phyloP scores from a whole-genome alignment of 1,140 invertebrate genomes.

The Drosophila azteca region DNA sequence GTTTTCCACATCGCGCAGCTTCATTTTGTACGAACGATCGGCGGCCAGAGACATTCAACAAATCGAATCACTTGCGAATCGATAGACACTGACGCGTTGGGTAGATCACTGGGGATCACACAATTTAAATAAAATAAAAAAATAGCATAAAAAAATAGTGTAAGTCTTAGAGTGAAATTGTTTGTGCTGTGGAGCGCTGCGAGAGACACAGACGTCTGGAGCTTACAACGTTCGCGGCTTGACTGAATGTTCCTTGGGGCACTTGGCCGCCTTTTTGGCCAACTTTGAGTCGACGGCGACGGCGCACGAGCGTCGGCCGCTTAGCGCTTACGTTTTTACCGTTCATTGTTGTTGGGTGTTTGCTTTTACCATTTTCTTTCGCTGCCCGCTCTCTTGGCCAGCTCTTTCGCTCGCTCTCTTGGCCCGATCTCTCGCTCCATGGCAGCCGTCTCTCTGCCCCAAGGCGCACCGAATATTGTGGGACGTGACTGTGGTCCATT shows the following conservation, averaged over 20 bases:
- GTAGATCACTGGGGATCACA: slow-evolving; percentile 19
- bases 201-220: slow-evolving; percentile 63
- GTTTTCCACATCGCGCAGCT: slow-evolving; percentile 80
- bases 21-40: slow-evolving; percentile 80
- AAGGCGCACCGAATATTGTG: slow-evolving; percentile 10
- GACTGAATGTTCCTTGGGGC: slow-evolving; percentile 77
- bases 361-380: slow-evolving; percentile 80
- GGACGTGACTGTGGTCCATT: slow-evolving; percentile 61
- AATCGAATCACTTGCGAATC: slow-evolving; percentile 26
- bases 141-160: too few relatives aligned
- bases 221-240: slow-evolving; percentile 71
- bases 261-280: slow-evolving; percentile 78
- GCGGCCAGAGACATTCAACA: slow-evolving; percentile 57
- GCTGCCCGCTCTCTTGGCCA: slow-evolving; percentile 52
- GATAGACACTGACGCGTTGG: slow-evolving; percentile 9
- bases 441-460: slow-evolving; percentile 21
- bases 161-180: too few relatives aligned
- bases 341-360: slow-evolving; percentile 60
- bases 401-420: slow-evolving; percentile 20
- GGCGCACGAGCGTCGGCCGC: slow-evolving; percentile 39
- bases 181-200: background rate
- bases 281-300: slow-evolving; percentile 57
- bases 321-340: slow-evolving; percentile 50
- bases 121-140: too few relatives aligned
- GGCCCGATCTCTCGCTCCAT: slow-evolving; percentile 10